Conservation (phyloP, 2,888 invertebrate species). For the Cremastinae sp. region DNA sequence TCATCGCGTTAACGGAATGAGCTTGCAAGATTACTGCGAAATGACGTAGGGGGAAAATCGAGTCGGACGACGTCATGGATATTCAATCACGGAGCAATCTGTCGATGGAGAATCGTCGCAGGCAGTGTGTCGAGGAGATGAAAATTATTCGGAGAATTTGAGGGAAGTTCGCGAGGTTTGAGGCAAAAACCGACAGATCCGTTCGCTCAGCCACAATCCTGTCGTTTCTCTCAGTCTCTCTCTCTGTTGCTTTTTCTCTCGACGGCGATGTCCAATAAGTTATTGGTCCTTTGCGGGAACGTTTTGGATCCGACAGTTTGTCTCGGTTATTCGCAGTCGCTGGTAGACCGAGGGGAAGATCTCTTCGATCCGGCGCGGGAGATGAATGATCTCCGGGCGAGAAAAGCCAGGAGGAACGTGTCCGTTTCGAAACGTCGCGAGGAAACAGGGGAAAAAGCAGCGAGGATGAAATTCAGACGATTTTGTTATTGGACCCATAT, state of each 20-base stretch:
- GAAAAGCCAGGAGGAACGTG: slow-evolving; percentile 9
- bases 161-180: slow-evolving; percentile 16
- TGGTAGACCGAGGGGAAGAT: slow-evolving; percentile 7
- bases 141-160: slow-evolving; percentile 24
- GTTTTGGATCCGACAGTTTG: slow-evolving; percentile 27
- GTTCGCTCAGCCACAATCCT: slow-evolving; percentile 30
- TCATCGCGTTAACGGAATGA: too few species aligned
- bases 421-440: slow-evolving; percentile 4
- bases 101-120: slow-evolving; percentile 1
- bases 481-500: slow-evolving; percentile 67
- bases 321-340: slow-evolving; percentile 23
- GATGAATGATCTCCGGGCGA: slow-evolving; percentile 44
- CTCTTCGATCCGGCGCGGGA: slow-evolving; percentile 5
- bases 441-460: slow-evolving; percentile 40
- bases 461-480: slow-evolving; percentile 64
- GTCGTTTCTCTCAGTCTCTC: not conserved
- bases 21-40: not conserved
- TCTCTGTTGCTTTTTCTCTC: not conserved
- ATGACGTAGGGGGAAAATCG: too few species aligned
- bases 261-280: slow-evolving; percentile 34
- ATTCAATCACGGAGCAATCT: not conserved
- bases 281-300: slow-evolving; percentile 22
- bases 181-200: slow-evolving; percentile 39
- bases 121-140: slow-evolving; percentile 22
- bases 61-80: not conserved